Base-by-base conservation (phyloP, 1,140 invertebrate species). In the Dendrolimus kikuchii region DNA sequence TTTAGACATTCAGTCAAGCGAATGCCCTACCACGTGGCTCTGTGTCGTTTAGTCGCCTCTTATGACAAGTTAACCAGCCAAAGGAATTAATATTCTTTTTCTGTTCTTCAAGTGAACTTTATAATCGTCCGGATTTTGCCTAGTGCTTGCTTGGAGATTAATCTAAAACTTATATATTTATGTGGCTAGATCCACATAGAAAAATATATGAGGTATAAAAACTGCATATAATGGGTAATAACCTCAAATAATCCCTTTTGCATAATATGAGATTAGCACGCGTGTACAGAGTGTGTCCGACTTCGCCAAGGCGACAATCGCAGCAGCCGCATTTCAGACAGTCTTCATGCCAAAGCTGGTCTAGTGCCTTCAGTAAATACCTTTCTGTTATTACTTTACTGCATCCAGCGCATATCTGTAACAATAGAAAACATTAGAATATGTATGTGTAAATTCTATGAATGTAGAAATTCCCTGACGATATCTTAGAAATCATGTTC, bases 301-400 rank as follows among this genome's bases (percentile, higher is more conserved):
- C 96, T 86, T 99, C 98, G 7, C 97, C 98, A 45, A 99, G 91
- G 47, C 97, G 90, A 87, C 97, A 99, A 85, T 99, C 96, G 88
- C 97, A 99, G 88, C 97, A 98, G 54, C 96, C 95, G 81, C 98
- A 99, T 86, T 99, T 99, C 6, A 99, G 91, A 84, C 98, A 99
- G 87, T 99, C 97, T 87, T 99, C 98, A 86, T 99, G 98, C 97
- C 98, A 99, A 71, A 95, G 93, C 87, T 97, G 91, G 80, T 99
- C 96, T 68, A 98, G 81, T 5, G 97, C 95, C 80, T 95, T 94
- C 59, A 95, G 89, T 44, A 95, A 88, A 78, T 91, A 95, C 74
- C 94, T 91, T 78, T 96, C 94, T 45, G 93, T 95, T 68, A 96
- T 96, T 71, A 92, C 92, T 88, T 96, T 96, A 63, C 92, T 93